Percentiles rank a stretch among this genome's conserved stretches.
phyloP scores from a whole-genome alignment of 2,888 invertebrate genomes.

The Pelosia muscerda region DNA sequence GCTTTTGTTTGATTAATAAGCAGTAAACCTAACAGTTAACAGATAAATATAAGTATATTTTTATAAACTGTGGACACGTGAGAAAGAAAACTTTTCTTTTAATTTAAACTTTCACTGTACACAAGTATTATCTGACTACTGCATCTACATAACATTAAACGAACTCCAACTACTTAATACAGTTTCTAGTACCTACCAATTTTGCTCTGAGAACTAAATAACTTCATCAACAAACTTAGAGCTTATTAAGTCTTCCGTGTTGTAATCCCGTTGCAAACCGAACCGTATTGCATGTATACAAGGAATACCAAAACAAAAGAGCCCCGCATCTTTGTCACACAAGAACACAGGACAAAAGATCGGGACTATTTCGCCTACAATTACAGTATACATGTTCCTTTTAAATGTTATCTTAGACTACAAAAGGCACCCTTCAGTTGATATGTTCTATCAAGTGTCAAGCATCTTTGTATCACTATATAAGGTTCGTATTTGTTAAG shows the following conservation, averaged over 20 bases:
- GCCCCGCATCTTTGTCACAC: conserved; percentile 12
- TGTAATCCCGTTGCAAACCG: conserved; percentile 3
- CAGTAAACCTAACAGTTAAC: too few relatives aligned
- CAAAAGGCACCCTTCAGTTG: conserved; percentile 35
- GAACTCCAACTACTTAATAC: background rate
- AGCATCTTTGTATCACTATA: conserved; percentile 22
- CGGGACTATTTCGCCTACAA: conserved; percentile 31
- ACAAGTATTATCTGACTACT: background rate
- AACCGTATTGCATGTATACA: background rate
- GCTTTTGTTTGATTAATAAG: too few relatives aligned
- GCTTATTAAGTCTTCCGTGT: background rate
- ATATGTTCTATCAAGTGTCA: conserved; percentile 33
- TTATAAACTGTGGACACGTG: too few relatives aligned
- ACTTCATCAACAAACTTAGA: conserved; percentile 2
- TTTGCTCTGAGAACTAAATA: background rate
- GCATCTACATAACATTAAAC: background rate
- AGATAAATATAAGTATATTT: too few relatives aligned
- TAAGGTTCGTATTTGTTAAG: conserved; percentile 1
- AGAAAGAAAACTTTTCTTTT: background rate
- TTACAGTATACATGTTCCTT: conserved; percentile 32
- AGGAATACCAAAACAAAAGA: conserved; percentile 13
- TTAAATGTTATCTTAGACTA: conserved; percentile 37
- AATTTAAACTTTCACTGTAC: background rate
- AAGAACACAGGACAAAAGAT: conserved; percentile 24
- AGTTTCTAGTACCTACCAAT: background rate